Percentiles rank a stretch among this genome's conserved stretches.
Conservation (phyloP, 1,140 invertebrate species). For the Frieseomelitta varia region DNA sequence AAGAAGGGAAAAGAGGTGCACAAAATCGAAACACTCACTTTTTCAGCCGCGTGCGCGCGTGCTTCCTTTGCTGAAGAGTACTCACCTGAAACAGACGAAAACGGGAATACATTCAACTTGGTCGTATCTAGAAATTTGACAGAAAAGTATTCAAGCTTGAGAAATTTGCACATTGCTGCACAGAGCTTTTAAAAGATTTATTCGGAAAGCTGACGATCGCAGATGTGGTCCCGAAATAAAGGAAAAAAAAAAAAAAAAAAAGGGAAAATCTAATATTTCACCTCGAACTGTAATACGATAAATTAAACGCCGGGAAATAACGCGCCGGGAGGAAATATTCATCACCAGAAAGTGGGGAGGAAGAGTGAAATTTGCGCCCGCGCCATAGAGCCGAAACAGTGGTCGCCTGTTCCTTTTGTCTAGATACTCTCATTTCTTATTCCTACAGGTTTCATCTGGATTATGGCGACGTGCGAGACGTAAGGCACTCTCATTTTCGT, state of each 20-base stretch:
- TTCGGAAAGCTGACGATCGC: too few species aligned
- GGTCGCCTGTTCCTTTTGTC: slow-evolving; percentile 31
- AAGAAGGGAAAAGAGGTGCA: too few species aligned
- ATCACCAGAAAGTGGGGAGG: neutral
- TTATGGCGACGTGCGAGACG: slow-evolving; percentile 43
- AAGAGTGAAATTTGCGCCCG: slow-evolving; percentile 1
- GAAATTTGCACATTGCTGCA: neutral
- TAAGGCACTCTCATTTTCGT: slow-evolving; percentile 64
- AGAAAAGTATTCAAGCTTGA: neutral
- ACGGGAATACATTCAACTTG: too few species aligned
- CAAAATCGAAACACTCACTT: neutral
- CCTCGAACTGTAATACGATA: too few species aligned
- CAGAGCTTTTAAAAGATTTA: too few species aligned
- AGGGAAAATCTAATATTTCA: too few species aligned
- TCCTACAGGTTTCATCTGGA: slow-evolving; percentile 49
- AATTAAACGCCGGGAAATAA: neutral
- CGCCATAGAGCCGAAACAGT: neutral
- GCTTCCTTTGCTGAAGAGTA: neutral
- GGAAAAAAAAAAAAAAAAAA: too few species aligned
- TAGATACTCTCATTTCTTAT: slow-evolving; percentile 46
- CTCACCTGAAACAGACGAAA: neutral
- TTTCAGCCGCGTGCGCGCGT: too few species aligned
- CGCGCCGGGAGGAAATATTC: neutral
- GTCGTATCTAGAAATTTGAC: neutral
- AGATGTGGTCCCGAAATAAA: too few species aligned